A percentile compares a stretch with the other conserved stretches of the same genome.
These are phyloP conservation scores for Drepana falcataria DNA, from an alignment of 2,888 invertebrate genomes.

Conservation along the genomic window DNA sequence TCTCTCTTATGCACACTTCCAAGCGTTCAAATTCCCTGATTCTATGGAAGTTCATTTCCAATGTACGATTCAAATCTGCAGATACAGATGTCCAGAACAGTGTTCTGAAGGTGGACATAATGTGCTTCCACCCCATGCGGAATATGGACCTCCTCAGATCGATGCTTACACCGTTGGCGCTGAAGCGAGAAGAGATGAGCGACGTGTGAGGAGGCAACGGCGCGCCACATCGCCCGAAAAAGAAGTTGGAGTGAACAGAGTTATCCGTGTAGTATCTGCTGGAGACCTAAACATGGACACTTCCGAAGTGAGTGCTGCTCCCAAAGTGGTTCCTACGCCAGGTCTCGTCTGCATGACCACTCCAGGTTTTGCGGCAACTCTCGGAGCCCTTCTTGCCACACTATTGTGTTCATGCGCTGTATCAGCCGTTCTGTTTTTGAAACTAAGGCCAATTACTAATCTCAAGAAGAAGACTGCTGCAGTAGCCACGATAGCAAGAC, in stretches of 20 bases:
- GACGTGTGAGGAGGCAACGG: constrained; percentile 83
- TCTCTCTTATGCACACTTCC: constrained; percentile 94
- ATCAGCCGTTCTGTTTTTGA: constrained; percentile 90
- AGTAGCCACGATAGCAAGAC: constrained; percentile 64
- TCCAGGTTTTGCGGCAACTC: constrained; percentile 92
- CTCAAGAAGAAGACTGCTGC: constrained; percentile 76
- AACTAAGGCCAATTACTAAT: constrained; percentile 84
- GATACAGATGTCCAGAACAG: constrained; percentile 95
- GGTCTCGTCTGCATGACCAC: constrained; percentile 95
- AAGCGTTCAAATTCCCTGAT: constrained; percentile 97
- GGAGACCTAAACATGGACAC: constrained; percentile 91
- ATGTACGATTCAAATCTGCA: constrained; percentile 95
- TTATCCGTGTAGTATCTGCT: constrained; percentile 94
- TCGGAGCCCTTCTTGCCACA: constrained; percentile 89
- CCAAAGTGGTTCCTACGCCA: constrained; percentile 81
- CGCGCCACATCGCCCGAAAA: constrained; percentile 83
- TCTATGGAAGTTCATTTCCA: constrained; percentile 98
- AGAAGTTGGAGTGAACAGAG: constrained; percentile 92
- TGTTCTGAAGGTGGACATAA: constrained; percentile 83
- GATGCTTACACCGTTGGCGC: constrained; percentile 77
- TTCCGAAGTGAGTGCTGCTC: constrained; percentile 82
- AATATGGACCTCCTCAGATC: constrained; percentile 85
- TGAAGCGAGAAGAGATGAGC: constrained; percentile 85
- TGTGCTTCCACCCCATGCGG: constrained; percentile 76
- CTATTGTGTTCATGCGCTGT: constrained; percentile 90